phyloP scores from a whole-genome alignment of 2,113 vertebrate genomes.

The Megaleporinus macrocephalus region DNA sequence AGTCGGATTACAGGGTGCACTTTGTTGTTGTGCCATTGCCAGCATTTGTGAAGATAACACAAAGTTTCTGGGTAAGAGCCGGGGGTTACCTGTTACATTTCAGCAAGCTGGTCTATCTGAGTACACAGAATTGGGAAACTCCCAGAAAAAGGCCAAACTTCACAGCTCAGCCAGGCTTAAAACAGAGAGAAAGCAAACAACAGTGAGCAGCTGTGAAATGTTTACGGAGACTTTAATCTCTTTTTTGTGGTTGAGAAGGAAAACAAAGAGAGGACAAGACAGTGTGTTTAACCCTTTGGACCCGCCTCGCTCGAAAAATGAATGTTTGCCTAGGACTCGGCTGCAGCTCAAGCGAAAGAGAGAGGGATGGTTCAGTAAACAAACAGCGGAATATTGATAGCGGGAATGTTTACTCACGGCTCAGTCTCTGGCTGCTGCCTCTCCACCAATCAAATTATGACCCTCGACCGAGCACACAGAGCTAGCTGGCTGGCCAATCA shows the following conservation, averaged over 20 bases:
- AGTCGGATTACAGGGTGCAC: constrained; percentile 52
- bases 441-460: constrained; percentile 67
- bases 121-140: constrained; percentile 37
- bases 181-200: constrained; percentile 31
- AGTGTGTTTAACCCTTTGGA: constrained; percentile 75
- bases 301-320: constrained; percentile 64
- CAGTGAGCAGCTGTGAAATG: constrained; percentile 72
- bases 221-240: constrained; percentile 68
- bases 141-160: constrained; percentile 33
- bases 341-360: constrained; percentile 77
- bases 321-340: constrained; percentile 80
- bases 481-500: background rate
- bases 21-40: constrained; percentile 45
- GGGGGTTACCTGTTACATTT: constrained; percentile 51
- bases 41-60: constrained; percentile 38
- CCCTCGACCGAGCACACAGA: background rate
- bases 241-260: constrained; percentile 59
- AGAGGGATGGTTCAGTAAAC: constrained; percentile 67
- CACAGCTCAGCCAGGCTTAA: constrained; percentile 30
- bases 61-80: constrained; percentile 31
- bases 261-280: constrained; percentile 79
- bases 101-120: constrained; percentile 4
- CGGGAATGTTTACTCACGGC: constrained; percentile 71
- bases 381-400: constrained; percentile 81
- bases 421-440: constrained; percentile 65